Evolutionary conservation across 1,140 invertebrate genomes (phyloP).

Genomic region (Ruditapes philippinarum): DNA sequence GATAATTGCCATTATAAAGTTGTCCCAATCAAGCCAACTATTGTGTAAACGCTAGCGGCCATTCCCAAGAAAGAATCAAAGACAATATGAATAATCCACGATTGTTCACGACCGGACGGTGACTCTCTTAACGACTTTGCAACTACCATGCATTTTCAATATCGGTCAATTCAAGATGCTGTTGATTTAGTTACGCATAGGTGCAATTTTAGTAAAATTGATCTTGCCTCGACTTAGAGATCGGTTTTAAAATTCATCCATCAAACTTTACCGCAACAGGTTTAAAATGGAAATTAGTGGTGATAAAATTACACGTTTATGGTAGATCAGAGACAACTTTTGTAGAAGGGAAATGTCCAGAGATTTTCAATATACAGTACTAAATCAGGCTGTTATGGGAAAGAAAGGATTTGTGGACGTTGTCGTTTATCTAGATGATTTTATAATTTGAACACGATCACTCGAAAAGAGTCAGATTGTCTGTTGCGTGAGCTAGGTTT

Average conservation of each 20-base stretch:
- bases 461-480: too few species aligned
- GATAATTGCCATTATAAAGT: constrained; percentile 28
- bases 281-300: constrained; percentile 42
- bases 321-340: too few species aligned
- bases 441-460: too few species aligned
- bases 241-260: constrained; percentile 17
- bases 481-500: too few species aligned
- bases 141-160: not conserved
- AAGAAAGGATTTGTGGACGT: too few species aligned
- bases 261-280: constrained; percentile 21
- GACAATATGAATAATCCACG: constrained; percentile 10
- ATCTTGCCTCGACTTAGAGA: not conserved
- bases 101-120: not conserved
- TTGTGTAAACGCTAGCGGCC: constrained; percentile 3
- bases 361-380: too few species aligned
- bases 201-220: constrained; percentile 40
- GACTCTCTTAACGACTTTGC: not conserved
- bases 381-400: too few species aligned
- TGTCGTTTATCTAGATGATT: too few species aligned
- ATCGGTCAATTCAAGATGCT: constrained; percentile 20
- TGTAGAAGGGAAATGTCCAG: too few species aligned
- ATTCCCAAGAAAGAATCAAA: constrained; percentile 11
- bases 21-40: not conserved
- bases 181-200: not conserved
- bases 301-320: too few species aligned